Base-by-base conservation (phyloP, 2,888 invertebrate species). In the Tinea trinotella region DNA sequence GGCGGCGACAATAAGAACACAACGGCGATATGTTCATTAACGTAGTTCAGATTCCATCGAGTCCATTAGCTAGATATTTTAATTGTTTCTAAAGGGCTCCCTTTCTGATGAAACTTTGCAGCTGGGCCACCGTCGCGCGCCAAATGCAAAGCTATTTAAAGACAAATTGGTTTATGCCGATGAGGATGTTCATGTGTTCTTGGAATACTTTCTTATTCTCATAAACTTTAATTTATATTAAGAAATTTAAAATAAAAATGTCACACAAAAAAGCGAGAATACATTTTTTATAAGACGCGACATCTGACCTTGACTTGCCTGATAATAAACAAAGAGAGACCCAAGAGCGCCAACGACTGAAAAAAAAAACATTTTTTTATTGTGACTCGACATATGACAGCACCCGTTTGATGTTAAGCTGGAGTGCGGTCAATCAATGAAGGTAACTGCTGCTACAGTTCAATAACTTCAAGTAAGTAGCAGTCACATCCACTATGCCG, bases 11-110 rank as follows among this genome's bases (percentile, higher is more conserved):
- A 30, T 9, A 18, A 30, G 56, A 66, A 74, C 72, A 72, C 67
- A 68, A 61, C 65, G 65, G 68, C 67, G 67, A 83, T 77, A 79
- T 83, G 77, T 83, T 83, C 81, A 84, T 85, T 81, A 83, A 78
- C 80, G 67, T 80, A 67, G 65, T 80, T 74, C 65, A 63, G 65
- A 84, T 84, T 78, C 83, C 77, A 65, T 62, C 64, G 62, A 74
- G 69, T 84, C 84, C 84, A 85, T 85, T 85, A 85, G 84, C 67
- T 70, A 69, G 83, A 84, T 82, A 84, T 85, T 84, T 84, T 85
- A 83, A 84, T 85, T 84, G 84, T 83, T 75, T 70, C 53, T n/a
- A 12, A 40, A 60, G 62, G 53, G 60, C 65, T 66, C 64, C 71
- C 70, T 70, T 71, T 63, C 68, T 15, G 40, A 34, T 75, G 83